Evolutionary conservation across 2,888 invertebrate species (phyloP).

Genomic region (Fabriciana adippe): DNA sequence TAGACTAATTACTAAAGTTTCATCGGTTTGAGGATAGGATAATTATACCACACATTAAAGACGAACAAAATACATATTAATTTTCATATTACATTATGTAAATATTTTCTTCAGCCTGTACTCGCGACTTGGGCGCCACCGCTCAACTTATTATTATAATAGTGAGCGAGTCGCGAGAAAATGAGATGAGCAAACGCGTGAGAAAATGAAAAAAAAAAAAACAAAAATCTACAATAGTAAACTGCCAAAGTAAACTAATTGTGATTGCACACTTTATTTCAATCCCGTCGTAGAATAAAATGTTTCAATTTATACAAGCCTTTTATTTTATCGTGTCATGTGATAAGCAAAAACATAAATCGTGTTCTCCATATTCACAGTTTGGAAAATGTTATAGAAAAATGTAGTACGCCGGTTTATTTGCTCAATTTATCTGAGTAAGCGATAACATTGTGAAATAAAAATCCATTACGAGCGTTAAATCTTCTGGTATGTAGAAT

Average conservation of each 20-base stretch:
- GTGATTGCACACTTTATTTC: neutral
- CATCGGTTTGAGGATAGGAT: no score
- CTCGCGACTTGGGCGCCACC: no score
- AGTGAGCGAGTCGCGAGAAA: no score
- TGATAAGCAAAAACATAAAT: constrained; percentile 18
- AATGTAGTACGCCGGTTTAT: constrained; percentile 2
- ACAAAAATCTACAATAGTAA: no score
- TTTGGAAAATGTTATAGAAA: constrained; percentile 11
- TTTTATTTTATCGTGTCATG: constrained; percentile 11
- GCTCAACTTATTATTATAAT: no score
- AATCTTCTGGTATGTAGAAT: neutral
- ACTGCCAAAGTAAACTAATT: neutral
- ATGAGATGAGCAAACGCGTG: no score
- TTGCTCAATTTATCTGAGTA: constrained; percentile 14
- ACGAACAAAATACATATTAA: no score
- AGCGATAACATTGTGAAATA: constrained; percentile 8
- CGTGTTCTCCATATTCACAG: constrained; percentile 16
- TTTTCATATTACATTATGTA: no score
- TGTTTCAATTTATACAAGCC: constrained; percentile 11
- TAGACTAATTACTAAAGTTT: no score
- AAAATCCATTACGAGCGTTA: neutral
- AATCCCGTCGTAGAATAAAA: neutral
- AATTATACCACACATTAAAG: no score
- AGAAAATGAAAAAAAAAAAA: no score
- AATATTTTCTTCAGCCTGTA: no score